Evolutionary conservation across 2,113 vertebrate species (phyloP), one percentile per base, ranked within the genome.

Genomic region (Mustela lutreola): DNA sequence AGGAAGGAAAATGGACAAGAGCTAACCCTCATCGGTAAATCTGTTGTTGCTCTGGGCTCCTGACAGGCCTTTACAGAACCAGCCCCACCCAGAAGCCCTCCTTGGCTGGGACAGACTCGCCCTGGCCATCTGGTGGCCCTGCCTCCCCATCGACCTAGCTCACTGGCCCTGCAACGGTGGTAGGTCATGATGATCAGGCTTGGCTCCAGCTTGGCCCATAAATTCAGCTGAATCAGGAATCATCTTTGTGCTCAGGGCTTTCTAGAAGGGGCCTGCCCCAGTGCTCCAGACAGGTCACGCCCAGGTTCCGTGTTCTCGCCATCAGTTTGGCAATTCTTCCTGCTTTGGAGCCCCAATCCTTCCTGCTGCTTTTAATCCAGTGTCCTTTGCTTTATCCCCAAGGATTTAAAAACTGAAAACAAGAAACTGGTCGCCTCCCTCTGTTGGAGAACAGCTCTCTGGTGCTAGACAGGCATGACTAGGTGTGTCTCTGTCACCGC

Each of bases 361-460:
- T 83, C 42, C 81, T 65, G 87, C 75, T 94, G 28, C 87, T 12
- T 80, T 45, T 53, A 83, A 92, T 71, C 76, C 89, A 24, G 50
- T 3, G 11, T 58, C 53, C 11, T 75, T 84, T 45, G 70, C 31
- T 82, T 83, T 67, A 81, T 42, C 56, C 19, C 11, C 33, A 56
- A 36, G 12, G 12, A 31, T 76, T 84, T 53, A 22, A 75, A 90
- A 71, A 12, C 71, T 53, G 87, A 70, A 78, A 79, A 92, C 81
- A 76, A 48, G 45, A 76, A 56, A 71, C 89, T 11, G 3, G 89
- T 45, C 24, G 58, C 24, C 45, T 80, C 7, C 31, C 19, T 96
- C 73, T n/a, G 19, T 33, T 21, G 67, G 56, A 71, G n/a, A n/a
- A 33, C 86, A 60, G 80, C 50, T 53, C 11, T n/a, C 71, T 11